phyloP scores from a whole-genome alignment of 35 echinoderm and acorn worm species.

The Acanthaster planci region DNA sequence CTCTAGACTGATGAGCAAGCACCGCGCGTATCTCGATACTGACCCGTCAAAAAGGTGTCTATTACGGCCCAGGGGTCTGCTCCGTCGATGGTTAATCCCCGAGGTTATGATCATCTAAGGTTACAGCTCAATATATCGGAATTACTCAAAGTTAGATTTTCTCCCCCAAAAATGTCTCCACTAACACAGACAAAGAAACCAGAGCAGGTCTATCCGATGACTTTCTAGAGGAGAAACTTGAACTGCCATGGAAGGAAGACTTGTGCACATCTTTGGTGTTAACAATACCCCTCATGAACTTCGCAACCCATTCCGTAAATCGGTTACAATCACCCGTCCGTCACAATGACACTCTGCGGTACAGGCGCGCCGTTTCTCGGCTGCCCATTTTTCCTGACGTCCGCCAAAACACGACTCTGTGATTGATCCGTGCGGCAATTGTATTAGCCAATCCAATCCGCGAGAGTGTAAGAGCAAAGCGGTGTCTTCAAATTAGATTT shows the following conservation, averaged over 20 bases:
- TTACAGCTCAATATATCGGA: slow-evolving; percentile 27
- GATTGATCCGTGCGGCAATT: slow-evolving; percentile 19
- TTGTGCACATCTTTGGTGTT: not conserved
- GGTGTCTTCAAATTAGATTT: slow-evolving; percentile 28
- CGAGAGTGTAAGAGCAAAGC: slow-evolving; percentile 12
- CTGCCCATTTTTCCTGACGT: slow-evolving; percentile 5
- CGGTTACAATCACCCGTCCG: not conserved
- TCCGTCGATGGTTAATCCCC: not conserved
- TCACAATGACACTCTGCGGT: no score
- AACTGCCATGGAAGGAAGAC: no score
- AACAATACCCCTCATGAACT: slow-evolving; percentile 4
- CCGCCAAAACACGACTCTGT: slow-evolving; percentile 27
- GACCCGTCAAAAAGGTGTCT: slow-evolving; percentile 8
- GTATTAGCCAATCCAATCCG: slow-evolving; percentile 25
- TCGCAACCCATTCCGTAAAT: not conserved
- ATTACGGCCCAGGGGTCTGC: not conserved
- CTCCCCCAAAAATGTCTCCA: not conserved
- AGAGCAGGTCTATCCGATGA: not conserved
- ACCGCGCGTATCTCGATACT: no score
- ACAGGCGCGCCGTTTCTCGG: no score
- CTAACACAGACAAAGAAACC: not conserved
- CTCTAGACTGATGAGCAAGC: no score
- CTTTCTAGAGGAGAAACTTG: not conserved
- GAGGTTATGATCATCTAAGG: not conserved
- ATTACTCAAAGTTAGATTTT: slow-evolving; percentile 9